Evolutionary conservation across 1,140 invertebrate genomes (phyloP), one percentile per base, ranked within the genome.

Genomic region (Macrobrachium nipponense): DNA sequence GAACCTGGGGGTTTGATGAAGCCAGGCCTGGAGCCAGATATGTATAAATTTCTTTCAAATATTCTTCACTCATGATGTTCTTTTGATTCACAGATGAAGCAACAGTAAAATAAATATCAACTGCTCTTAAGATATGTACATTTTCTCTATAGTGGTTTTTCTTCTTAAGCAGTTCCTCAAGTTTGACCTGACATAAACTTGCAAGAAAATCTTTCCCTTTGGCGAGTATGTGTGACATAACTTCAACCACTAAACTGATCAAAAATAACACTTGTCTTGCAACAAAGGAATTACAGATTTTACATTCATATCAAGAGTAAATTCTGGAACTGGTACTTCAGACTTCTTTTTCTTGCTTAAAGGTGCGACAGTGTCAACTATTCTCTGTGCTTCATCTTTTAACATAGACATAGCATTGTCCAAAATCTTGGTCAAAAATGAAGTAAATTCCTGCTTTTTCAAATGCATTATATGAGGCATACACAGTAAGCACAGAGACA

Each of bases 1-100:
- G 93, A 18, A 96, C 91, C 93, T 94, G 90, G 90, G 94, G 93
- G 91, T 93, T 94, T 18, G 94, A 93, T 5, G 94, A 95, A 44
- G 91, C 92, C 8, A 95, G 91, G 90, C 94, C 94, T 7, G 90
- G 87, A 72, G 93, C 91, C 58, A 95, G 89, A 85, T 90, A 90
- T 6, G 90, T 90, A 91, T 94, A 92, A 7, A 95, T 88, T 84
- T 93, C 91, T 86, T 90, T 89, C 11, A 94, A 86, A n/a, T 91
- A 90, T 81, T 92, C 90, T n/a, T 88, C 89, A 70, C 17, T 90
- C 89, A 87, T 89, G 61, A 78, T 82, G 5, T 72, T 75, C 27
- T 60, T 76, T 12, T 89, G 82, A 27, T 87, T 72, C 36, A 88
- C 87, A 27, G 62, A 27, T 2, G 73, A 75, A n/a, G 90, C 89